Evolutionary conservation across 1,140 invertebrate species (phyloP).

Genomic region (Cherax destructor): DNA sequence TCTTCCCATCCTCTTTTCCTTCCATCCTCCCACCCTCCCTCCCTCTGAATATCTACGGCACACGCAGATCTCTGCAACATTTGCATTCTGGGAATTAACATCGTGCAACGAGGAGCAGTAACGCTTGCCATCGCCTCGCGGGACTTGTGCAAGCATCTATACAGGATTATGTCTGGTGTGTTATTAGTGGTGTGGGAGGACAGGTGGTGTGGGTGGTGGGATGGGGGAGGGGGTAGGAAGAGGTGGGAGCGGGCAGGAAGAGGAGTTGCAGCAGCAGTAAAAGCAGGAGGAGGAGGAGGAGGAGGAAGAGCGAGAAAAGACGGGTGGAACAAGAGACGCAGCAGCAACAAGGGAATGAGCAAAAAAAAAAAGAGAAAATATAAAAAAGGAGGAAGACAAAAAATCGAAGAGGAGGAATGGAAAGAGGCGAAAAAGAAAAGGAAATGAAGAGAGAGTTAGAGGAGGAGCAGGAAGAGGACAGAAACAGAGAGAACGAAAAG

Average conservation of each 20-base stretch:
- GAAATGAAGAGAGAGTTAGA: too few relatives aligned
- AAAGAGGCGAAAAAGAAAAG: too few relatives aligned
- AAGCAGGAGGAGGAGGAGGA: too few relatives aligned
- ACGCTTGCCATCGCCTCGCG: background rate
- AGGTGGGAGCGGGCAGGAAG: background rate
- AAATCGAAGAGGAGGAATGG: too few relatives aligned
- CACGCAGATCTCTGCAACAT: background rate
- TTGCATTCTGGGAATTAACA: background rate
- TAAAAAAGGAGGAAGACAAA: too few relatives aligned
- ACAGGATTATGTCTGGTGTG: conserved; percentile 1
- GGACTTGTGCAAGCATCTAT: background rate
- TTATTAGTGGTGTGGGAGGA: background rate
- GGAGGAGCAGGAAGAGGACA: too few relatives aligned
- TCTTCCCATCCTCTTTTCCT: background rate
- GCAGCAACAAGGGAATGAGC: too few relatives aligned
- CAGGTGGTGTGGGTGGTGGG: background rate
- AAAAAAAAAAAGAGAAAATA: too few relatives aligned
- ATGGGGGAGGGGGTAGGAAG: background rate
- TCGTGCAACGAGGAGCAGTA: background rate
- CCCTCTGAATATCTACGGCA: background rate
- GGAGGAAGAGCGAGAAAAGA: too few relatives aligned
- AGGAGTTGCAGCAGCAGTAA: background rate
- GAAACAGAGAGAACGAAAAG: too few relatives aligned
- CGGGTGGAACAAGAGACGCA: too few relatives aligned
- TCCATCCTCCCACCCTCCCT: background rate